Percentiles rank a stretch among this genome's conserved stretches.
Conservation (phyloP, 30 jellyfish, hydroid and myxozoan genomes). For the Pelagia noctiluca region DNA sequence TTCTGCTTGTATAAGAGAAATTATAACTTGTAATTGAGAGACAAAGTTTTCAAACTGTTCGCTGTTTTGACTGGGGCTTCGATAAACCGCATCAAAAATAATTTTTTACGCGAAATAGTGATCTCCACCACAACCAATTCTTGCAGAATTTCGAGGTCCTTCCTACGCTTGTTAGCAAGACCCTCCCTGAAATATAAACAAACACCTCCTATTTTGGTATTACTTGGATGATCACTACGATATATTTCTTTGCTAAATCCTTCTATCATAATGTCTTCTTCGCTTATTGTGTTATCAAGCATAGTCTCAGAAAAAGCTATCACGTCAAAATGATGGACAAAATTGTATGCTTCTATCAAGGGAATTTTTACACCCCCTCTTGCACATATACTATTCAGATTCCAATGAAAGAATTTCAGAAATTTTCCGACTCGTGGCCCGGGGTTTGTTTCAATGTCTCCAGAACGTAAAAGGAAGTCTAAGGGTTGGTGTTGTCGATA, state of each 20-base stretch:
- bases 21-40: background rate
- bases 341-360: slow-evolving; percentile 37
- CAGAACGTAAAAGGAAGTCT: slow-evolving; percentile 15
- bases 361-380: slow-evolving; percentile 30
- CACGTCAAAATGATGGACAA: slow-evolving; percentile 26
- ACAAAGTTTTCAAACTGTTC: slow-evolving; percentile 14
- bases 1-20: background rate
- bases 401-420: slow-evolving; percentile 48
- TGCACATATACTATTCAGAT: slow-evolving; percentile 47
- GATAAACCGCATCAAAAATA: slow-evolving; percentile 18
- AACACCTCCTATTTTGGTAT: too few relatives aligned
- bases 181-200: slow-evolving; percentile 6
- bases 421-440: slow-evolving; percentile 13
- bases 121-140: slow-evolving; percentile 38
- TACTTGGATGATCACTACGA: too few relatives aligned
- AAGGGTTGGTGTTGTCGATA: background rate
- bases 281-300: background rate
- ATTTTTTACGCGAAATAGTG: slow-evolving; percentile 19
- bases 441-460: slow-evolving; percentile 22
- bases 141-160: slow-evolving; percentile 21
- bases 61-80: slow-evolving; percentile 60
- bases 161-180: slow-evolving; percentile 7
- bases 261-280: background rate
- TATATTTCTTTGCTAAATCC: slow-evolving; percentile 1
- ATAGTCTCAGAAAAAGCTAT: slow-evolving; percentile 24